phyloP scores from a whole-genome alignment of 2,113 vertebrate genomes.

The Lagenorhynchus albirostris region DNA sequence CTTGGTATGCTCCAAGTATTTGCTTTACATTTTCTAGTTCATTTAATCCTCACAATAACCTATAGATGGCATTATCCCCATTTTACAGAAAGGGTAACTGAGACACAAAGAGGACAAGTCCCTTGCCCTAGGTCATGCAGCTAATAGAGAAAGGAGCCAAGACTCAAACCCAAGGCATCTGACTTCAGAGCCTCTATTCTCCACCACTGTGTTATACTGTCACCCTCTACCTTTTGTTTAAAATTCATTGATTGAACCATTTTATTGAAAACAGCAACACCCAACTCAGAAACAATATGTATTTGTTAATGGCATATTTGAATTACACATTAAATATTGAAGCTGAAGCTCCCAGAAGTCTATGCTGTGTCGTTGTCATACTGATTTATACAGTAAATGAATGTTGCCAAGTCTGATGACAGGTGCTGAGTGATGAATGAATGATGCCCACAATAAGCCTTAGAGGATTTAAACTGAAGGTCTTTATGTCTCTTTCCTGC shows the following conservation, averaged over 20 bases:
- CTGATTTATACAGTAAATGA: background rate
- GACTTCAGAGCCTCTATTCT: background rate
- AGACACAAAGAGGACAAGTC: background rate
- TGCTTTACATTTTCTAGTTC: slow-evolving; percentile 9
- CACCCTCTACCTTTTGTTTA: background rate
- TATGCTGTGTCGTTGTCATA: background rate
- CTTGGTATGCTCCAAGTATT: background rate
- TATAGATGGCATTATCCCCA: background rate
- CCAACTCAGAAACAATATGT: background rate
- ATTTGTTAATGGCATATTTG: background rate
- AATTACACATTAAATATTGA: background rate
- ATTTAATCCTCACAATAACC: background rate
- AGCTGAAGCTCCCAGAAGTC: background rate
- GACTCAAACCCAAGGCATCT: background rate
- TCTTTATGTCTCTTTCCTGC: background rate
- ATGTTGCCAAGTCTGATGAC: background rate
- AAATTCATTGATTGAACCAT: background rate
- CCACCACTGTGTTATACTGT: background rate
- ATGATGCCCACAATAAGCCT: background rate
- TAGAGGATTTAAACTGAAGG: background rate
- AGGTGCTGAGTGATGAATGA: background rate
- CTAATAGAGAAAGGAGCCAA: background rate
- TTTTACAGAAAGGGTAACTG: background rate
- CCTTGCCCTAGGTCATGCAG: background rate
- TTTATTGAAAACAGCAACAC: background rate